A percentile compares a stretch with the other conserved stretches of the same genome.
phyloP scores from a whole-genome alignment of 2,797 vertebrate genomes.

The Chrysocyon brachyurus region DNA sequence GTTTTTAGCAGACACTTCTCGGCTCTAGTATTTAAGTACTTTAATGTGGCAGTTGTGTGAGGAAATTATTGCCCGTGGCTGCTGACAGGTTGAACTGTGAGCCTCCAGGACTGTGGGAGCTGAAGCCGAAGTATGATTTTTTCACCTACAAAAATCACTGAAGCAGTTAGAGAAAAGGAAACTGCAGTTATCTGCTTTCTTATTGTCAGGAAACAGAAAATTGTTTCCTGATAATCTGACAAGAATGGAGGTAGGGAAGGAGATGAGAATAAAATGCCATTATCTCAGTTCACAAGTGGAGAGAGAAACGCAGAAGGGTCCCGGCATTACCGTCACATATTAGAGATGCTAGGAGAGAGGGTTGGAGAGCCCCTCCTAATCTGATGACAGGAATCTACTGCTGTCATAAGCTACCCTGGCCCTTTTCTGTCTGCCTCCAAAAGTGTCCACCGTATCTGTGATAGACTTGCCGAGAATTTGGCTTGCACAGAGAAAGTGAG shows the following conservation, averaged over 20 bases:
- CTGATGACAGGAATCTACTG: background rate
- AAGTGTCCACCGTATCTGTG: background rate
- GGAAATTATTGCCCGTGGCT: background rate
- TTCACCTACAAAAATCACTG: constrained; percentile 42
- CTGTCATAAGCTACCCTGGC: background rate
- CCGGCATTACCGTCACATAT: background rate
- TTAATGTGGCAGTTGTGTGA: background rate
- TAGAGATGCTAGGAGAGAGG: background rate
- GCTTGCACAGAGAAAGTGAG: background rate
- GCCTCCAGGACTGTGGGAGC: background rate
- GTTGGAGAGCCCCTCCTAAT: background rate
- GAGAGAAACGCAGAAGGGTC: constrained; percentile 24
- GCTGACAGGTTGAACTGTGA: constrained; percentile 4
- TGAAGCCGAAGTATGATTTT: constrained; percentile 37
- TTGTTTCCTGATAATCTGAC: constrained; percentile 52
- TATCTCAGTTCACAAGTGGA: constrained; percentile 8
- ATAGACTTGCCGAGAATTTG: constrained; percentile 14
- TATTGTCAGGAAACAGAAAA: constrained; percentile 23
- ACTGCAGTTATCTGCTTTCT: constrained; percentile 33
- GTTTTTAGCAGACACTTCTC: constrained; percentile 7
- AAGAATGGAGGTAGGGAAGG: constrained; percentile 13
- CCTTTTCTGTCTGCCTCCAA: background rate
- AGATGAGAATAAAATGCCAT: constrained; percentile 47
- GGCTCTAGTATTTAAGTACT: constrained; percentile 25
- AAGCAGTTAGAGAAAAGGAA: constrained; percentile 56